Evolutionary conservation across 2,888 invertebrate genomes (phyloP), one percentile per base, ranked within the genome.

Genomic region (Stenolophus ochropezus): DNA sequence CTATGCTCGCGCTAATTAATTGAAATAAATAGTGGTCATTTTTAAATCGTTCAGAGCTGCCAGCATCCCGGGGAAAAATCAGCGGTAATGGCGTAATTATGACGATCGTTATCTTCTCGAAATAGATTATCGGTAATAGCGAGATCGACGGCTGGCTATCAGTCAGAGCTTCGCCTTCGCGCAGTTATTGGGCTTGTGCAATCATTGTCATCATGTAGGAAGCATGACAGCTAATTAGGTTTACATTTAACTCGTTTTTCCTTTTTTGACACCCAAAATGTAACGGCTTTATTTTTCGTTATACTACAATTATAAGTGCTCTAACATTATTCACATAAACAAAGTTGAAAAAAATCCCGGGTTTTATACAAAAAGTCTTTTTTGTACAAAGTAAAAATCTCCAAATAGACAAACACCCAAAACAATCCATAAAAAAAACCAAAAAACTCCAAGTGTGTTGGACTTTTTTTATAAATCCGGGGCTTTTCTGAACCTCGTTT

Each of bases 11-110:
- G 79, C 71, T 81, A 81, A 81, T 81, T 81, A 81, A 81, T 81
- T 81, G 81, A 81, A 81, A 81, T 81, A 81, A 81, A 81, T 81
- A 81, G 74, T 56, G 61, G 53, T 69, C 80, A 80, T 80, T 80
- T 80, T 80, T 80, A 80, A 69, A 18, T 16, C 69, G 79, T 51
- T 20, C 11, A 16, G 20, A 23, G 65, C 65, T 77, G 65, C 61
- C 20, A 56, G 58, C 76, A 25, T 61, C 4, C 61, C 18, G 23
- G 20, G 21, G 21, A 80, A 71, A 80, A 71, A 80, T 73, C 18
- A 14, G 20, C 53, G 56, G 73, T 81, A 81, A 81, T 81, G 81
- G 81, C 53, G 81, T 81, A 81, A 81, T 81, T 81, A 81, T 81
- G 51, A 81, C 56, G 81, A 81, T 81, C 73, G 74, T 81, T 81